Percentiles rank a stretch among this genome's conserved stretches.
Evolutionary conservation across 2,888 invertebrate species (phyloP).

Genomic region (Nebria salina): DNA sequence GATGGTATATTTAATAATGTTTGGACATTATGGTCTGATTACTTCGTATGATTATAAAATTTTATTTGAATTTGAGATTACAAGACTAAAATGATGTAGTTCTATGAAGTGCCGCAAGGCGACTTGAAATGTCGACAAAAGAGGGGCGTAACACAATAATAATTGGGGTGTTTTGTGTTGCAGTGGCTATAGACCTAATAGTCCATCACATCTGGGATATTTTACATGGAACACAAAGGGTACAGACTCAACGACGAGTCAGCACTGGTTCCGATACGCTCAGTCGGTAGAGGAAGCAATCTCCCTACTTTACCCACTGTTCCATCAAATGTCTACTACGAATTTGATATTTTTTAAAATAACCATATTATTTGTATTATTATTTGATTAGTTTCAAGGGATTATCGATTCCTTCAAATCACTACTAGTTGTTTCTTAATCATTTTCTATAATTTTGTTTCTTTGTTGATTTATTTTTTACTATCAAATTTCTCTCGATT

Average conservation of each 20-base stretch:
- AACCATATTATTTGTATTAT: not conserved
- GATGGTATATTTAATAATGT: no score
- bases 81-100: not conserved
- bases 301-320: conserved; percentile 11
- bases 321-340: not conserved
- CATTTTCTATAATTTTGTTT: not conserved
- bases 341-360: not conserved
- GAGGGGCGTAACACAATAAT: conserved; percentile 52
- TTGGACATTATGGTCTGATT: no score
- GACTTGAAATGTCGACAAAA: not conserved
- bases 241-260: conserved; percentile 59
- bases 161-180: conserved; percentile 66
- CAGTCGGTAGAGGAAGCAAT: conserved; percentile 62
- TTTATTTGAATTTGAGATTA: not conserved
- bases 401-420: not conserved
- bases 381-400: not conserved
- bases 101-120: not conserved
- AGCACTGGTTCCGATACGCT: conserved; percentile 66
- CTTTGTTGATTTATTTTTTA: no score
- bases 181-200: conserved; percentile 99
- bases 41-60: no score
- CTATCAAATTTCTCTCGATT: no score
- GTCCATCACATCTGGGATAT: conserved; percentile 99
- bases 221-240: conserved; percentile 69
- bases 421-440: not conserved